Evolutionary conservation across 64 coral and sea anemone species (phyloP), one percentile per base, ranked within the genome.

Genomic region (Porites lutea): DNA sequence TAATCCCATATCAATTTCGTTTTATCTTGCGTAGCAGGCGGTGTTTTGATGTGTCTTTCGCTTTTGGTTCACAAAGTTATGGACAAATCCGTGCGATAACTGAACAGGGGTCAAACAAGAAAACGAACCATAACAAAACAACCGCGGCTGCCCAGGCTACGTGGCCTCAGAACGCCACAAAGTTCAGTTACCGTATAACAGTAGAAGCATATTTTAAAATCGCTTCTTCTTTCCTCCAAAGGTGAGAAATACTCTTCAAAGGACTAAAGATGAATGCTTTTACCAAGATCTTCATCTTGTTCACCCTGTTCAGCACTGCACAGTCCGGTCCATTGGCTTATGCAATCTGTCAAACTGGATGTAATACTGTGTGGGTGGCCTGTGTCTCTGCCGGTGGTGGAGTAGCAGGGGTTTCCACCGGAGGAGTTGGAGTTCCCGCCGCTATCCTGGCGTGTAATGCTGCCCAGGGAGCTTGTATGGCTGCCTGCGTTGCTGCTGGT

Each of bases 371-470:
- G 6, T 76, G 73, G 73, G 73, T 76, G 3, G 73, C 75, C 44
- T 90, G 88, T 90, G 75, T 79, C 0, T 2, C 88, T 21, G 88
- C 88, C 1, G 88, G 75, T 20, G 88, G 88, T 8, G 88, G 86
- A 75, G 59, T 68, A 3, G 49, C 88, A 0, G 71, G 66, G 13
- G 88, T 70, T 22, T 75, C 74, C 47, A 68, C 63, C 8, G 83
- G 83, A 63, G 65, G 58, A 22, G 3, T 11, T n/a, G 87, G 0
- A 46, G 87, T 89, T 11, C 87, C 87, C 7, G 87, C 73, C 6
- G 87, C 87, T 59, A 89, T 89, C 59, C 52, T 89, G 61, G 59
- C 74, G 2, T 89, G 87, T 51, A 89, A 89, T 78, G 87, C 87
- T 65, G 87, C 87, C 37, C 87, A 89, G 61, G 87, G 87, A 47